Evolutionary conservation across 2,113 vertebrate species (phyloP).

Genomic region (Rhinichthys klamathensis): DNA sequence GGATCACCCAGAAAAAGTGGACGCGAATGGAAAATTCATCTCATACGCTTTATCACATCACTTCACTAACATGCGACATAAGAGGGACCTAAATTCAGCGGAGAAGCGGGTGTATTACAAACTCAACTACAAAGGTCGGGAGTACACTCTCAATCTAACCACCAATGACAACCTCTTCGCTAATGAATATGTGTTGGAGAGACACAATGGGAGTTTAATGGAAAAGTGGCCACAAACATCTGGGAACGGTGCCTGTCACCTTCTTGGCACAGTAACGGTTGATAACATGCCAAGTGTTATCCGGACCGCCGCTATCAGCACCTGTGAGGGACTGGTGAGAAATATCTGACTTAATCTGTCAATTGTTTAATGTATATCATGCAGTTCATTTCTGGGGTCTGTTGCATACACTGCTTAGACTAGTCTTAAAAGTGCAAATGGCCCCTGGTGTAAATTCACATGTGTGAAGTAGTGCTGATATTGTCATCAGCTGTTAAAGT

Average conservation of each 20-base stretch:
- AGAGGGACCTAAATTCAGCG: slow-evolving; percentile 69
- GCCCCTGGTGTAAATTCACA: background rate
- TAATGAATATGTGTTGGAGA: slow-evolving; percentile 84
- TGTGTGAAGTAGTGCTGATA: background rate
- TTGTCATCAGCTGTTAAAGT: background rate
- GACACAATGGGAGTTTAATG: slow-evolving; percentile 75
- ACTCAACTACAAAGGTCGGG: slow-evolving; percentile 75
- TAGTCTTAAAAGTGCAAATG: no score
- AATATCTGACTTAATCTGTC: slow-evolving; percentile 9
- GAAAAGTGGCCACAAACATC: slow-evolving; percentile 64
- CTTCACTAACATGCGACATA: slow-evolving; percentile 67
- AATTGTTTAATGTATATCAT: background rate
- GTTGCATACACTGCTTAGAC: no score
- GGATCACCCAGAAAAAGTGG: slow-evolving; percentile 83
- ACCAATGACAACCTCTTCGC: slow-evolving; percentile 80
- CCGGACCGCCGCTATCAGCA: slow-evolving; percentile 86
- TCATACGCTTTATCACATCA: slow-evolving; percentile 81
- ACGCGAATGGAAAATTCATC: slow-evolving; percentile 80
- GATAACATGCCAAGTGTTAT: background rate
- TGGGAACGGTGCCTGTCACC: slow-evolving; percentile 79
- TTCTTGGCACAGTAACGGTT: slow-evolving; percentile 79
- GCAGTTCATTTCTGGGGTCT: background rate
- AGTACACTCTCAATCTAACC: slow-evolving; percentile 87
- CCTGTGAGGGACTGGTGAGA: slow-evolving; percentile 91
- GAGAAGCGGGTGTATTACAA: slow-evolving; percentile 81